Base-by-base conservation (phyloP, 2,113 vertebrate species). In the Neodontobutis hainanensis region DNA sequence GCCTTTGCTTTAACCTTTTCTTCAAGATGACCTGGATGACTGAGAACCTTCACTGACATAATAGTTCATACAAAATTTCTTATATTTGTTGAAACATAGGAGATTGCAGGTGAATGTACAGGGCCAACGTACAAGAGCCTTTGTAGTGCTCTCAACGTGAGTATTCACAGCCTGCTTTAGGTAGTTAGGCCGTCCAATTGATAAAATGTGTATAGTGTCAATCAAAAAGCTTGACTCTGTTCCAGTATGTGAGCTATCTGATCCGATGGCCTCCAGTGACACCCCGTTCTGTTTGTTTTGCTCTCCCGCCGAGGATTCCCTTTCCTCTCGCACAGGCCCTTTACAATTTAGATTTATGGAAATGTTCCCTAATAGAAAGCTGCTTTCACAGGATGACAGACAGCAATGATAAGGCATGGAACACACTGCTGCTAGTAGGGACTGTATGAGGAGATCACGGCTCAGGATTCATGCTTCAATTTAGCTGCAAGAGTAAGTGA, bases 281-380 rank as follows among this genome's bases (percentile, higher is more conserved):
- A 69, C 55, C 65, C 56, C 32, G 62, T 70, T 72, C 78, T 79
- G 74, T 83, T 86, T 85, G 66, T 83, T 81, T 78, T 55, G 56
- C 51, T 53, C 36, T 44, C 62, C 77, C 66, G 14, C 59, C 0
- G 68, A 81, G 76, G 72, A 76, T 79, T 85, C 65, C 70, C 72
- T 61, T 61, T 61, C 36, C 70, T 70, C 55, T 80, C 55, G 72
- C 83, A 32, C 67, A 73, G 67, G 75, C 90, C 78, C 73, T 88
- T 90, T 79, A 92, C 91, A 91, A 90, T 87, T 89, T 72, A 90
- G 85, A 90, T 92, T 87, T 86, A 89, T 91, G 88, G 84, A 94
- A 96, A 94, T 91, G 44, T 80, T 59, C 47, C 44, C 84, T 91
- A 94, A 94, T 94, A 91, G 92, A 92, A 94, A 91, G 91, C 91